A percentile compares a stretch with the other conserved stretches of the same genome.
Conservation (phyloP, 2,797 vertebrate genomes). For the Remorina albescens region DNA sequence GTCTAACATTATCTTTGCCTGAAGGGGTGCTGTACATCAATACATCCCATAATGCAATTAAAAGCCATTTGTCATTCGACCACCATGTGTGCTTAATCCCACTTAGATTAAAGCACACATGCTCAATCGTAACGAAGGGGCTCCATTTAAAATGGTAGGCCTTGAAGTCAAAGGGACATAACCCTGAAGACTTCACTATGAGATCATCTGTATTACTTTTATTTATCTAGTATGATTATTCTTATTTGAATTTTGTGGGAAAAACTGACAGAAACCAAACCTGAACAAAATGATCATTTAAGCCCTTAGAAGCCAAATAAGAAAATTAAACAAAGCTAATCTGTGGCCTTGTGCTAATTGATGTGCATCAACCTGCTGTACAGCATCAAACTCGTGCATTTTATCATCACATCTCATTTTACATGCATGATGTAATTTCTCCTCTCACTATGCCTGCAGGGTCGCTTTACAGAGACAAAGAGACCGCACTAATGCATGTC, state of each 20-base stretch:
- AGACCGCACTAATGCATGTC: conserved; percentile 6
- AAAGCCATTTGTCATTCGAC: conserved; percentile 1
- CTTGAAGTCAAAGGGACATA: background rate
- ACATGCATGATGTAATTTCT: conserved; percentile 34
- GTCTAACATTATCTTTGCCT: conserved; percentile 9
- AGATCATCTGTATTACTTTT: background rate
- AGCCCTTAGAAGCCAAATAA: conserved; percentile 64
- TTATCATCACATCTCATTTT: conserved; percentile 16
- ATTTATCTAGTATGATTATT: background rate
- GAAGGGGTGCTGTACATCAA: conserved; percentile 9
- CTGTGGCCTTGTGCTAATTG: conserved; percentile 3
- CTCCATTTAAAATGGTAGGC: background rate
- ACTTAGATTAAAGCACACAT: background rate
- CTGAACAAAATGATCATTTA: conserved; percentile 32
- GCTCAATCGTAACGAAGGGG: background rate
- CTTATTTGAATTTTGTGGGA: background rate
- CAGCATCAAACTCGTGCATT: conserved; percentile 9
- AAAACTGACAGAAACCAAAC: background rate
- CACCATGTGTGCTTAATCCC: background rate
- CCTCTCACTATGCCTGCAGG: conserved; percentile 1
- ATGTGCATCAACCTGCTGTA: conserved; percentile 25
- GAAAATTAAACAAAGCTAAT: conserved; percentile 21
- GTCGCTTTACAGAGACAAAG: conserved; percentile 19
- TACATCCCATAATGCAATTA: background rate
- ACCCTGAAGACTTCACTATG: background rate